These are phyloP conservation scores for Sebastes iracundus DNA, from an alignment of 2,797 vertebrate genomes.

Conservation along the genomic window DNA sequence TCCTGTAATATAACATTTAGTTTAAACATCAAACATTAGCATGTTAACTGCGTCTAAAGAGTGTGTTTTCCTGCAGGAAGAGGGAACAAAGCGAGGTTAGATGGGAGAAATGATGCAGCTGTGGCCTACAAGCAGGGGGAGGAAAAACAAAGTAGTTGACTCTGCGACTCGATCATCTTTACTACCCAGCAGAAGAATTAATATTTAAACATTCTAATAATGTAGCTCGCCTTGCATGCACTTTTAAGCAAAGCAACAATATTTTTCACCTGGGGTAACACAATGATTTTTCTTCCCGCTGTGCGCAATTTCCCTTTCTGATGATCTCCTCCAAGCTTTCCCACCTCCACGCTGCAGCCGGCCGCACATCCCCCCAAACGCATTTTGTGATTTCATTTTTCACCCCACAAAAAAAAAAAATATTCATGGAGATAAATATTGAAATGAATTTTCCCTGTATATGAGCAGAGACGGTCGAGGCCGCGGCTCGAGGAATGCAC, in stretches of 20 bases:
- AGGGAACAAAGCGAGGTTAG: slow-evolving; percentile 52
- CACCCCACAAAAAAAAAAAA: slow-evolving; percentile 62
- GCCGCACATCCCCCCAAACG: slow-evolving; percentile 53
- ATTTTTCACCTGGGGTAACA: slow-evolving; percentile 94
- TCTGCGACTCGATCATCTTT: slow-evolving; percentile 96
- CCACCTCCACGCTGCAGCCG: slow-evolving; percentile 60
- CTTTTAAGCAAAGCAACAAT: slow-evolving; percentile 95
- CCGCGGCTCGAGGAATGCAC: slow-evolving; percentile 68
- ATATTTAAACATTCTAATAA: slow-evolving; percentile 99
- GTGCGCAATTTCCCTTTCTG: slow-evolving; percentile 87
- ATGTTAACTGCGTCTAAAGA: not conserved
- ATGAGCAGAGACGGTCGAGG: slow-evolving; percentile 72
- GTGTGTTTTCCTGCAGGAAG: slow-evolving; percentile 32
- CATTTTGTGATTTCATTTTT: slow-evolving; percentile 74
- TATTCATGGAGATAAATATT: slow-evolving; percentile 89
- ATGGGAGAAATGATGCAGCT: slow-evolving; percentile 48
- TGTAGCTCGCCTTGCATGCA: slow-evolving; percentile 95
- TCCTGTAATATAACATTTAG: slow-evolving; percentile 47
- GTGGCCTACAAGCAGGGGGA: slow-evolving; percentile 67
- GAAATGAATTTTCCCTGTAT: slow-evolving; percentile 83
- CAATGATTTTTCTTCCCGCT: slow-evolving; percentile 87
- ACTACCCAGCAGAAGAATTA: slow-evolving; percentile 98
- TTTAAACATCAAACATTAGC: slow-evolving; percentile 43
- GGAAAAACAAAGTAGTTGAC: slow-evolving; percentile 90
- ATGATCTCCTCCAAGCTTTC: slow-evolving; percentile 80